Base-by-base conservation (phyloP, 2,888 invertebrate species). In the Drosophila mettleri region DNA sequence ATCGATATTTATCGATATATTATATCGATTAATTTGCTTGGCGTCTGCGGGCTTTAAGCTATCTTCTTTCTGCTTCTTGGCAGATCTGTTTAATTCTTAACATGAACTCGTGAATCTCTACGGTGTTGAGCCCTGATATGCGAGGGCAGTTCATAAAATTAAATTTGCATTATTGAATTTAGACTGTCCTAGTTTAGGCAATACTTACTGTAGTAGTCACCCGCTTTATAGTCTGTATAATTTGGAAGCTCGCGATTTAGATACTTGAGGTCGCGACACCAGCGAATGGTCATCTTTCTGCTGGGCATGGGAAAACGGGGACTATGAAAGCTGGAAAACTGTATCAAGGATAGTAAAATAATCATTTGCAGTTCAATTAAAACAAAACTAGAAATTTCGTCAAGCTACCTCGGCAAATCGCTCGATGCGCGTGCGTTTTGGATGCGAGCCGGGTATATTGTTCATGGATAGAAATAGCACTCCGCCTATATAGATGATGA, bases 401-500 rank as follows among this genome's bases (percentile, higher is more conserved):
- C 2, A 3, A 5, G 10, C 0, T 81, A 92, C 92, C 87, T 92
- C 92, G 71, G 90, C 89, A 59, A 90, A 91, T 55, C 91, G 87
- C 62, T 91, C 90, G 66, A 89, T 84, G 63, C 90, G 90, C 55
- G 86, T 78, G 53, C 90, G 88, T 73, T 89, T 90, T 64, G 90
- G 91, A 80, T 90, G 91, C 63, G 91, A 89, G 53, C 89, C 90
- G 77, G 92, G 91, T 73, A 92, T 89, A 87, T 92, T 92, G 78
- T 91, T 91, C 85, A 92, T 91, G 64, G 92, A 92, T 69, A 92
- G 85, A 82, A 92, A 90, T 53, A 92, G 79, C 29, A 92, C 91
- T 63, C 92, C 92, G 75, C 91, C 90, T 68, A 92, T 91, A 78
- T 92, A 92, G 71, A 91, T 91, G 85, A 92, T 90, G 74, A 92